Evolutionary conservation across 2,113 vertebrate genomes (phyloP).

Genomic region (Stigmatopora argus): DNA sequence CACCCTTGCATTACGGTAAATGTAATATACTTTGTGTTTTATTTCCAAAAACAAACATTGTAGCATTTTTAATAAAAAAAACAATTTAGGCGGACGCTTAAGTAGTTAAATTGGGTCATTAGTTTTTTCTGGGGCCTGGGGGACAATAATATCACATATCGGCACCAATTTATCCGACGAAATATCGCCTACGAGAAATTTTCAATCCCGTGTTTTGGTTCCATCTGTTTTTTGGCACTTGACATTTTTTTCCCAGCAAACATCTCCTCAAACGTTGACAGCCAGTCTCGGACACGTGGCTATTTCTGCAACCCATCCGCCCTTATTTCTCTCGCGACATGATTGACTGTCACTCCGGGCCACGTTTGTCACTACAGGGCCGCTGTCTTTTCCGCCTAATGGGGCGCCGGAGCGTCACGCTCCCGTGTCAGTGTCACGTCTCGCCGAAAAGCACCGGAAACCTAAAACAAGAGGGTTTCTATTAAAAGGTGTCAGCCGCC

Average conservation of each 20-base stretch:
- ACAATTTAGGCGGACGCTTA: too few relatives aligned
- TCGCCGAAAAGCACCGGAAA: slow-evolving; percentile 51
- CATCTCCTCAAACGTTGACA: not conserved
- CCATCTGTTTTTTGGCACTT: too few relatives aligned
- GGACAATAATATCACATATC: too few relatives aligned
- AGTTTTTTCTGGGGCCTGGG: too few relatives aligned
- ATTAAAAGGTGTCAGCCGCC: slow-evolving; percentile 72
- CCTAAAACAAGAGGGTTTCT: slow-evolving; percentile 66
- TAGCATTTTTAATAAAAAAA: too few relatives aligned
- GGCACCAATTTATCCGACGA: too few relatives aligned
- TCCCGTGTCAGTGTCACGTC: slow-evolving; percentile 61
- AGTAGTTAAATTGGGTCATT: too few relatives aligned
- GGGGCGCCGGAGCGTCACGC: slow-evolving; percentile 48
- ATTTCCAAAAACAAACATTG: too few relatives aligned
- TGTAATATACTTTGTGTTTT: too few relatives aligned
- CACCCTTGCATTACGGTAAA: too few relatives aligned
- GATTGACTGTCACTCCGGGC: slow-evolving; percentile 33
- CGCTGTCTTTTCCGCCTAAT: slow-evolving; percentile 71
- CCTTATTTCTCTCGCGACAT: slow-evolving; percentile 39
- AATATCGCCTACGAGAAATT: too few relatives aligned
- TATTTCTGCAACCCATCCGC: slow-evolving; percentile 25
- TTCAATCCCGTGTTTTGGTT: too few relatives aligned
- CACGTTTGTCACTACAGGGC: slow-evolving; percentile 50
- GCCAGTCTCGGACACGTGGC: not conserved
- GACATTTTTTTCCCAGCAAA: not conserved